Evolutionary conservation across 2,888 invertebrate species (phyloP).

Genomic region (Gibbula magus): DNA sequence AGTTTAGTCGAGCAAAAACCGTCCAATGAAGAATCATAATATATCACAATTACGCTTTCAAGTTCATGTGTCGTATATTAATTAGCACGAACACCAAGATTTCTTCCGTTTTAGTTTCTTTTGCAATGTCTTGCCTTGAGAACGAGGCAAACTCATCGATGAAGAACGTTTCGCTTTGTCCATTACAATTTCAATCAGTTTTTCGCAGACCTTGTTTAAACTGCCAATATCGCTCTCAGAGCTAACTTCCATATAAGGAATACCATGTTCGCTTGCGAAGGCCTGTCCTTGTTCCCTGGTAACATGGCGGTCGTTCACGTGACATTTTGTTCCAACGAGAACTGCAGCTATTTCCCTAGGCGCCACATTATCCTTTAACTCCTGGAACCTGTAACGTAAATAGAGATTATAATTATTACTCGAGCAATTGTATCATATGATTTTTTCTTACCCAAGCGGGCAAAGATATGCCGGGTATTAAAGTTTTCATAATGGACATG

Average conservation of each 20-base stretch:
- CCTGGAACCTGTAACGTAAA: background rate
- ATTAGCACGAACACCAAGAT: slow-evolving; percentile 27
- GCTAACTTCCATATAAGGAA: slow-evolving; percentile 14
- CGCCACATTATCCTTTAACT: background rate
- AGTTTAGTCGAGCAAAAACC: no score
- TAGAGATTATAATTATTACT: no score
- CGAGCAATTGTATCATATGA: no score
- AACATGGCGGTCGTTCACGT: slow-evolving; percentile 2
- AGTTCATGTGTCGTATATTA: background rate
- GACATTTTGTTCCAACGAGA: slow-evolving; percentile 19
- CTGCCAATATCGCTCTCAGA: background rate
- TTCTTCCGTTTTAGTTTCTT: background rate
- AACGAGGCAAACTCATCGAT: background rate
- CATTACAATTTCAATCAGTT: slow-evolving; percentile 17
- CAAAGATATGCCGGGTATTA: no score
- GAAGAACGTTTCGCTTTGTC: background rate
- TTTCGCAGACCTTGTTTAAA: slow-evolving; percentile 23
- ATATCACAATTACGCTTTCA: background rate
- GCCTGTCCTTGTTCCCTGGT: background rate
- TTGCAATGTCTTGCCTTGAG: background rate
- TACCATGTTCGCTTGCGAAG: background rate
- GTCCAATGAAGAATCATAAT: no score
- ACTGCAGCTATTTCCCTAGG: background rate
- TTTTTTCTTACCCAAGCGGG: no score
- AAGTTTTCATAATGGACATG: no score